Evolutionary conservation across 2,888 invertebrate species (phyloP).

Genomic region (Falcaria lacertinaria): DNA sequence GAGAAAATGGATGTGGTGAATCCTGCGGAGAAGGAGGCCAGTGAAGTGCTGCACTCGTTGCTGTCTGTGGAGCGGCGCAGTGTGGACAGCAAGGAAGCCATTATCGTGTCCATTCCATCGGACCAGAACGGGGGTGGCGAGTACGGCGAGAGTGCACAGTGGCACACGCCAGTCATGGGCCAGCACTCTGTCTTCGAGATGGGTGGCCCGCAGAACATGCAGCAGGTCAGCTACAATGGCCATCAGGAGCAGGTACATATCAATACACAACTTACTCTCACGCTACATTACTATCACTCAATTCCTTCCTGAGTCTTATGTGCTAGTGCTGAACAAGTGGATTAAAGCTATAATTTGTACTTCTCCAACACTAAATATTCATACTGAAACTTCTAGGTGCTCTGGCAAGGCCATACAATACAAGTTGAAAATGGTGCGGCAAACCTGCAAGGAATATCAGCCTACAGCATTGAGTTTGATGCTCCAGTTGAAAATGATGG

Average conservation of each 20-base stretch:
- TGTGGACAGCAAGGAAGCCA: slow-evolving; percentile 78
- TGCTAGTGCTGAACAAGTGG: too few species aligned
- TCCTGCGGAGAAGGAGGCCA: slow-evolving; percentile 85
- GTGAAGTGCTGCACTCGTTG: slow-evolving; percentile 84
- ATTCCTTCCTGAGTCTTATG: too few species aligned
- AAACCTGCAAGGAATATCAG: slow-evolving; percentile 54
- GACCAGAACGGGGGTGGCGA: slow-evolving; percentile 71
- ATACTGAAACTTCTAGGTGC: slow-evolving; percentile 74
- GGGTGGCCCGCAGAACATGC: slow-evolving; percentile 57
- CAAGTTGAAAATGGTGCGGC: slow-evolving; percentile 78
- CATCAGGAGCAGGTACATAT: slow-evolving; percentile 67
- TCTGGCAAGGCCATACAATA: slow-evolving; percentile 84
- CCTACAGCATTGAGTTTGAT: slow-evolving; percentile 64
- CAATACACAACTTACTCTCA: not conserved
- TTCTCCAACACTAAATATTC: too few species aligned
- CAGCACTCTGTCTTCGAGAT: slow-evolving; percentile 76
- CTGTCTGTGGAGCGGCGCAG: slow-evolving; percentile 83
- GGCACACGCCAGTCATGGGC: slow-evolving; percentile 82
- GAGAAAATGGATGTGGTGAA: slow-evolving; percentile 82
- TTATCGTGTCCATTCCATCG: slow-evolving; percentile 68
- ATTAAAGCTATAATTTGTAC: too few species aligned
- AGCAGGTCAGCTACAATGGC: slow-evolving; percentile 71
- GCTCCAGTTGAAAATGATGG: slow-evolving; percentile 53
- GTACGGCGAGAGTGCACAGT: slow-evolving; percentile 79
- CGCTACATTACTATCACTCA: too few species aligned